Base-by-base conservation (phyloP, 2,797 vertebrate genomes). In the Molothrus aeneus region DNA sequence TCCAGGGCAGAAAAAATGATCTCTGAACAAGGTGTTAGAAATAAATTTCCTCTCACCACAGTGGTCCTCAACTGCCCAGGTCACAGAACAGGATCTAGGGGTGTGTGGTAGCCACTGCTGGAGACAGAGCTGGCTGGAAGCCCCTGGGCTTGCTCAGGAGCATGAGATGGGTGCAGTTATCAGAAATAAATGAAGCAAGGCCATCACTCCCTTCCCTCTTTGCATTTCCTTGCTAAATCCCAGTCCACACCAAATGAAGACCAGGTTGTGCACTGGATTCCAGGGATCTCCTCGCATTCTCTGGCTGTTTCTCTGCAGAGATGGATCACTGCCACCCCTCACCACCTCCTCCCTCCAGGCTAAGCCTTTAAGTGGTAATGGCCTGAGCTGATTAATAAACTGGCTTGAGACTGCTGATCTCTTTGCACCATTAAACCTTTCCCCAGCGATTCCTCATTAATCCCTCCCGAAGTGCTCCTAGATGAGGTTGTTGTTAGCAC, bases 361-460 rank as follows among this genome's bases (percentile, higher is more conserved):
- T 60, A 80, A 96, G 63, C 77, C 4, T 8, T 71, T 91, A 83
- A 75, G 56, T 40, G 83, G 32, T 66, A 81, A 92, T 69, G 22
- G 83, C 63, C 56, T 92, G 66, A 95, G 53, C 53, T 93, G 95
- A 96, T 96, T 93, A 92, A 95, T 94, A 93, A 95, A 96, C 80
- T 94, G 91, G 45, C 68, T 93, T 73, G 53, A 79, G 90, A 64
- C 70, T 90, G 93, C 87, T 90, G 92, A 96, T 94, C 92, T 86
- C 95, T 81, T 79, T 73, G 92, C 92, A 68, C 91, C 77, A 92
- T 96, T 97, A 95, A 96, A 95, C 90, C 88, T 60, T 88, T 74
- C 94, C 87, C 59, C 68, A 81, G 43, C 1, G 3, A 91, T 73
- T 68, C 31, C 28, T 50, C 93, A 85, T 96, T 96, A 95, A 96